Percentiles rank a stretch among this genome's conserved stretches.
These are phyloP conservation scores for Malthinus flaveolus DNA, from an alignment of 2,888 invertebrate species.

Conservation along the genomic window DNA sequence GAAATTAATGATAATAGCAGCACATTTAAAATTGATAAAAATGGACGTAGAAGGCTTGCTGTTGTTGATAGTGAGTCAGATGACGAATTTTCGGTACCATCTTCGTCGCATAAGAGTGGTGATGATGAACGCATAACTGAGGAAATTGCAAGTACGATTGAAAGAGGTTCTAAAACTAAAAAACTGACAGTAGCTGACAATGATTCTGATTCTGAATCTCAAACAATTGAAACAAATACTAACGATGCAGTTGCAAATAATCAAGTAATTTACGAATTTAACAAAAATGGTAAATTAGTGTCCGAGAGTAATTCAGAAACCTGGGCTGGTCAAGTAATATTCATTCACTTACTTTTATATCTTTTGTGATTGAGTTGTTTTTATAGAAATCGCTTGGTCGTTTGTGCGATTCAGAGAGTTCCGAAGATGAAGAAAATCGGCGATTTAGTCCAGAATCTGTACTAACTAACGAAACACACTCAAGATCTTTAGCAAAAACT, in stretches of 20 bases:
- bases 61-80: constrained; percentile 37
- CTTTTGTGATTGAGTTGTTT: constrained; percentile 8
- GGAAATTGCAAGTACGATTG: no score
- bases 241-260: constrained; percentile 10
- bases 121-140: background rate
- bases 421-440: constrained; percentile 46
- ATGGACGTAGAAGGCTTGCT: constrained; percentile 9
- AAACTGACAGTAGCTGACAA: constrained; percentile 10
- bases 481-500: background rate
- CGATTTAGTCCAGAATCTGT: background rate
- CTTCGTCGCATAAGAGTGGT: background rate
- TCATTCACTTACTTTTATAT: constrained; percentile 13
- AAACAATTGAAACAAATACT: constrained; percentile 31
- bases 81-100: background rate
- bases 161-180: background rate
- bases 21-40: background rate
- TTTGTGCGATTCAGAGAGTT: constrained; percentile 63
- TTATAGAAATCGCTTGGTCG: constrained; percentile 45
- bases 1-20: background rate
- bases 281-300: constrained; percentile 31
- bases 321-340: background rate
- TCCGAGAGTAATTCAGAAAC: constrained; percentile 21
- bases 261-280: constrained; percentile 26
- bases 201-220: constrained; percentile 22
- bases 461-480: background rate